These are phyloP conservation scores for Bergia sp. DNA, from an alignment of 92 coral and sea anemone species.

Conservation along the genomic window DNA sequence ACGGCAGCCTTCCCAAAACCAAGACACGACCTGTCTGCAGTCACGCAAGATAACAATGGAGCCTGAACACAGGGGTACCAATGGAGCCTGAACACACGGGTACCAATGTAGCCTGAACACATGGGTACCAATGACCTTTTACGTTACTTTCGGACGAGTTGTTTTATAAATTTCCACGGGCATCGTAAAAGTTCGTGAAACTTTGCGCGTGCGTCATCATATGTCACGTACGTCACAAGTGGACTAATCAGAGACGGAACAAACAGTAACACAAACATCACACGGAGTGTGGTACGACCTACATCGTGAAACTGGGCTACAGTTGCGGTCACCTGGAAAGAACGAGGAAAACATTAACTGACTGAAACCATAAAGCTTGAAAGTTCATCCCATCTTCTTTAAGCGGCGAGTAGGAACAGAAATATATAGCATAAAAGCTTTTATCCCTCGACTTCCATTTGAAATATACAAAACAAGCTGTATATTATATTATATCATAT, in stretches of 20 bases:
- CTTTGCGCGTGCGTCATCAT: slow-evolving; percentile 29
- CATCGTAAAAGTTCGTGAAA: slow-evolving; percentile 18
- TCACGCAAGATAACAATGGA: too few species aligned
- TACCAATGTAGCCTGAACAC: too few species aligned
- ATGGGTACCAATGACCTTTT: background rate
- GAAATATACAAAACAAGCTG: too few species aligned
- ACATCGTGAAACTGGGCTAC: slow-evolving; percentile 24
- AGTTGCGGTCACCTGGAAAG: slow-evolving; percentile 28
- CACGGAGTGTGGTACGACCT: slow-evolving; percentile 8
- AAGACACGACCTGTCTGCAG: too few species aligned
- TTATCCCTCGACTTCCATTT: too few species aligned
- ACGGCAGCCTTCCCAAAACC: too few species aligned
- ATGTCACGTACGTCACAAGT: slow-evolving; percentile 16
- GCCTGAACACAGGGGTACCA: background rate
- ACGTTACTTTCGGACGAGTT: background rate
- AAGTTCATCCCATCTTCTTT: too few species aligned
- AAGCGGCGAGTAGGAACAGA: too few species aligned
- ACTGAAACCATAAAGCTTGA: too few species aligned
- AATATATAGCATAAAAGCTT: too few species aligned
- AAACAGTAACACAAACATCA: slow-evolving; percentile 19
- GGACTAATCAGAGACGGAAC: slow-evolving; percentile 30
- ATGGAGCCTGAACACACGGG: background rate
- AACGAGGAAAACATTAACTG: background rate
- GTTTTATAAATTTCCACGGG: background rate
- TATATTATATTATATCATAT: too few species aligned